Base-by-base conservation (phyloP, 2,797 vertebrate genomes). In the Knipowitschia caucasica region DNA sequence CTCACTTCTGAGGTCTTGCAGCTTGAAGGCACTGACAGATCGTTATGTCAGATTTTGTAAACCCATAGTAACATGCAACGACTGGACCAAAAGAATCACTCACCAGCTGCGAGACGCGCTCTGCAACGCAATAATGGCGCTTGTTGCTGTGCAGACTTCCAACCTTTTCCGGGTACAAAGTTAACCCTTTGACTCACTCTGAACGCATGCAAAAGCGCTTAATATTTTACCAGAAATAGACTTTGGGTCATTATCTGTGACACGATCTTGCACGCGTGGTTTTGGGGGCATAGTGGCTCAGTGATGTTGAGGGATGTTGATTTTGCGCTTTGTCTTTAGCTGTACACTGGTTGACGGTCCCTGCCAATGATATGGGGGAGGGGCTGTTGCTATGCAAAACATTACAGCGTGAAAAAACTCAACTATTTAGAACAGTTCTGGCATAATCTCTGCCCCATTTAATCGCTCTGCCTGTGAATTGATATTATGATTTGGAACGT, bases 101-200 rank as follows among this genome's bases (percentile, higher is more conserved):
- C 85, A 88, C 87, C 88, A 89, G 88, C 82, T 82, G 84, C 85
- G 81, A 83, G 84, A 84, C 84, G 81, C 82, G 35, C 76, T 50
- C 64, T 71, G 86, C 87, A 75, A 89, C 89, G 89, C 87, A 90
- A 88, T 89, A 82, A 81, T 85, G 87, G 88, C 84, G 88, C 87
- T 89, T 91, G 89, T 92, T 92, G 90, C 90, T 85, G 90, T 89
- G 89, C 90, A 92, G 91, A 91, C 88, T 91, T 90, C n/a, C 72
- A 68, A 83, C 79, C 73, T 84, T 86, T 88, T 82, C 83, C 78
- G 84, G 80, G 69, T 3, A 17, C 39, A 38, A 9, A 40, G 53
- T 90, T 90, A 90, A 92, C 90, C 51, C n/a, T 77, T 89, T 88
- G 66, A 29, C 58, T 11, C 47, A 54, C 67, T 58, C 9, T 9